Percentiles rank a stretch among this genome's conserved stretches.
These are phyloP conservation scores for Drosophila rufa DNA, from an alignment of 1,140 invertebrate species.

Conservation along the genomic window DNA sequence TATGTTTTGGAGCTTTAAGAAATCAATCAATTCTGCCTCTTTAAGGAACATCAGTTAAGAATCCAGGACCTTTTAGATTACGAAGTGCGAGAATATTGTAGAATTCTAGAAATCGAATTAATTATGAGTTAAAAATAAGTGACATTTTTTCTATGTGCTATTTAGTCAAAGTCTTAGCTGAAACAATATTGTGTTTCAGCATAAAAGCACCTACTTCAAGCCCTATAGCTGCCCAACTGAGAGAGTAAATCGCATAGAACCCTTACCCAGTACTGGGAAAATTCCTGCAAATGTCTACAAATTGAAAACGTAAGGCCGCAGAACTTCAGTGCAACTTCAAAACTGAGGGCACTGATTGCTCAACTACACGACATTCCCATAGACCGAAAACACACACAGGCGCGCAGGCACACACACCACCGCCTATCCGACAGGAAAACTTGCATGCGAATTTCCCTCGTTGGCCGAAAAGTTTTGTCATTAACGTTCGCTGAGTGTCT, in stretches of 20 bases:
- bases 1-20: too few species aligned
- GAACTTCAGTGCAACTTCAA: slow-evolving; percentile 62
- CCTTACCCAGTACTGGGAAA: slow-evolving; percentile 20
- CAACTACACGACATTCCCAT: slow-evolving; percentile 49
- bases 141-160: too few species aligned
- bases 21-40: too few species aligned
- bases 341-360: slow-evolving; percentile 70
- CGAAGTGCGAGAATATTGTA: too few species aligned
- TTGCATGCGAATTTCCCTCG: slow-evolving; percentile 72
- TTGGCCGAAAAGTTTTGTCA: slow-evolving; percentile 80
- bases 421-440: slow-evolving; percentile 30
- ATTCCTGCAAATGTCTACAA: slow-evolving; percentile 44
- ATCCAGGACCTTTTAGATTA: too few species aligned
- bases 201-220: background rate
- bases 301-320: slow-evolving; percentile 64
- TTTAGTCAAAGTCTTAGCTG: too few species aligned
- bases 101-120: too few species aligned
- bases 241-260: background rate
- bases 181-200: background rate
- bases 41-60: too few species aligned
- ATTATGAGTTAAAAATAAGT: too few species aligned
- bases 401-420: slow-evolving; percentile 1
- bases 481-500: slow-evolving; percentile 71
- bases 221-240: too few species aligned
- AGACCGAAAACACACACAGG: slow-evolving; percentile 15